Evolutionary conservation across 2,113 vertebrate genomes (phyloP).

Genomic region (Varanus salvator): DNA sequence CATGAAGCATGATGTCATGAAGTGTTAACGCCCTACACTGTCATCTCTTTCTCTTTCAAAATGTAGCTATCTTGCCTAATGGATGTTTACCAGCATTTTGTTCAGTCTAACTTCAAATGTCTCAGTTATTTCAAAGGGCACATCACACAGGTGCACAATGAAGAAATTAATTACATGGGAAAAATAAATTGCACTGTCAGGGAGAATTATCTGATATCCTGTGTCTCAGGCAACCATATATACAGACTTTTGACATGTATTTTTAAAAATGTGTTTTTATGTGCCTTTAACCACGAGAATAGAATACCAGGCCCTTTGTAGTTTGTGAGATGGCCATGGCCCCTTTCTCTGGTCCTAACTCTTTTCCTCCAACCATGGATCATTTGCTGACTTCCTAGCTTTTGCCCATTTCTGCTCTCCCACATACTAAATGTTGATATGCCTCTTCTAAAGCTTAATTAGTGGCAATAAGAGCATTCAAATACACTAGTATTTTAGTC

Average conservation of each 20-base stretch:
- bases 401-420: no score
- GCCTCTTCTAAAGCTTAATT: no score
- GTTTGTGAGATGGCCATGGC: no score
- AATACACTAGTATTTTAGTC: no score
- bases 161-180: slow-evolving; percentile 2
- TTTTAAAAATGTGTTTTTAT: not conserved
- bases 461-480: no score
- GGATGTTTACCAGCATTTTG: slow-evolving; percentile 25
- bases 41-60: not conserved
- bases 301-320: no score
- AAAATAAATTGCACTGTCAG: slow-evolving; percentile 3
- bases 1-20: not conserved
- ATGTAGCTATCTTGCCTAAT: not conserved
- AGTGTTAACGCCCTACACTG: not conserved
- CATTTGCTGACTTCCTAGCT: no score
- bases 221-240: not conserved
- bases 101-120: slow-evolving; percentile 37
- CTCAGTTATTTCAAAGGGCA: slow-evolving; percentile 33
- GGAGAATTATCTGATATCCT: slow-evolving; percentile 7
- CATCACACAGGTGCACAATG: not conserved
- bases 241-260: not conserved
- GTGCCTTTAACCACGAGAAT: no score
- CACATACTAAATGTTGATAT: no score
- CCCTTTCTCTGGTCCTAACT: no score
- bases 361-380: no score